Evolutionary conservation across 2,113 vertebrate genomes (phyloP).

Genomic region (Callionymus lyra): DNA sequence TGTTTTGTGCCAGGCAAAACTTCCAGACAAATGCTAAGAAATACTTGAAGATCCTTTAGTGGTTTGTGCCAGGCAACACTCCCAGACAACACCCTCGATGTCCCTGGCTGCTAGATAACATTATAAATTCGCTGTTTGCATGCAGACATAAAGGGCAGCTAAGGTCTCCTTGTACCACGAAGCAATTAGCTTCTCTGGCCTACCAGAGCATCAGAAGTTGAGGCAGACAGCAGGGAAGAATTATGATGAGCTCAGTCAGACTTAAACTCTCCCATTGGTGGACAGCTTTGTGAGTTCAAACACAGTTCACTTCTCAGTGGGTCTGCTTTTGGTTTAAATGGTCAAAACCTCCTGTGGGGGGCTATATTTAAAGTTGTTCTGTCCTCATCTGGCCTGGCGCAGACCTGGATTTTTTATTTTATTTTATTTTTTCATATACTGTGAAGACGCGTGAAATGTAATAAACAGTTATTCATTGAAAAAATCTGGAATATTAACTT

Average conservation of each 20-base stretch:
- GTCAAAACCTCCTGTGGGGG: background rate
- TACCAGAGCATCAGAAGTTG: constrained; percentile 1
- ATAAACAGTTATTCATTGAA: no score
- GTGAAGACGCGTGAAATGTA: no score
- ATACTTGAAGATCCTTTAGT: no score
- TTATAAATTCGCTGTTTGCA: background rate
- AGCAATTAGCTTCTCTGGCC: background rate
- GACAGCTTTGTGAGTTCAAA: constrained; percentile 1
- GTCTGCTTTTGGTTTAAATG: constrained; percentile 1
- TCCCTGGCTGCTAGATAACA: background rate
- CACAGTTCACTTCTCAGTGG: constrained; percentile 1
- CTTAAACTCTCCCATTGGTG: background rate
- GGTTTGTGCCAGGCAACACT: no score
- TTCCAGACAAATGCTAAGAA: no score
- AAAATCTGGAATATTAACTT: no score
- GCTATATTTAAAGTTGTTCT: background rate
- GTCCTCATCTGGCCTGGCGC: no score
- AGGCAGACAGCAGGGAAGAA: background rate
- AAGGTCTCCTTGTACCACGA: background rate
- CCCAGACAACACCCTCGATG: background rate
- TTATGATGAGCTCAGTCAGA: constrained; percentile 1
- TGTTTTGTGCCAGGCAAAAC: no score
- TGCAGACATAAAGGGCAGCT: background rate
- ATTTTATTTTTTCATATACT: no score
- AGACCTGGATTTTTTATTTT: no score